Evolutionary conservation across 2,113 vertebrate species (phyloP), one percentile per base, ranked within the genome.

Genomic region (Platycercus adscitus): DNA sequence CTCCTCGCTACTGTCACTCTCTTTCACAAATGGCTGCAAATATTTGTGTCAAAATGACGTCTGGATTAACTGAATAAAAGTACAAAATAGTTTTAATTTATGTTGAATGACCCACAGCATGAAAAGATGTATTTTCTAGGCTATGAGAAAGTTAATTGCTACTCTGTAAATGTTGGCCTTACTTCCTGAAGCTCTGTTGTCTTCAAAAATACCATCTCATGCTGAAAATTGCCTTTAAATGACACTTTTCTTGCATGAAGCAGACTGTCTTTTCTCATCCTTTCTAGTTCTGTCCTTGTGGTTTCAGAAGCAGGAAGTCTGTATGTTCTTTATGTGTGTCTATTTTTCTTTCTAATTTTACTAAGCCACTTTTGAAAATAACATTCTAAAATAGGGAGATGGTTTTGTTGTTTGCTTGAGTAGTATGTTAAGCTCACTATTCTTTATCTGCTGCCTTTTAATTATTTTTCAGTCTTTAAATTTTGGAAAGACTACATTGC

Each of bases 381-480:
- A 14, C 16, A 72, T 49, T 94, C 31, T 81, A 41, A 78, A 91
- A 53, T 50, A 29, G 15, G n/a, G 33, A 49, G 23, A 10, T 73
- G 33, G 37, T 73, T 85, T 73, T 52, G 14, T 79, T 86, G 21
- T 87, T 90, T 91, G 49, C 81, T 68, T 82, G 39, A 87, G 33
- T 50, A 76, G 20, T 43, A 29, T 49, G 47, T 55, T 81, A 83
- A 68, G 16, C 18, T 90, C 33, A 31, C 6, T 71, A 28, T 29
- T 88, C 26, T 93, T 81, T 61, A 78, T 71, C 39, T 91, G 25
- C 29, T 70, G 13, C 13, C 43, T n/a, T 95, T 93, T 86, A 92
- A 95, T 94, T 95, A 55, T 86, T 95, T 96, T 95, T 91, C 55
- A 86, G 95, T 86, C 88, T 90, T 95, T 53, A 90, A 21, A 77